Evolutionary conservation across 2,888 invertebrate genomes (phyloP).

Genomic region (Melanotus villosus): DNA sequence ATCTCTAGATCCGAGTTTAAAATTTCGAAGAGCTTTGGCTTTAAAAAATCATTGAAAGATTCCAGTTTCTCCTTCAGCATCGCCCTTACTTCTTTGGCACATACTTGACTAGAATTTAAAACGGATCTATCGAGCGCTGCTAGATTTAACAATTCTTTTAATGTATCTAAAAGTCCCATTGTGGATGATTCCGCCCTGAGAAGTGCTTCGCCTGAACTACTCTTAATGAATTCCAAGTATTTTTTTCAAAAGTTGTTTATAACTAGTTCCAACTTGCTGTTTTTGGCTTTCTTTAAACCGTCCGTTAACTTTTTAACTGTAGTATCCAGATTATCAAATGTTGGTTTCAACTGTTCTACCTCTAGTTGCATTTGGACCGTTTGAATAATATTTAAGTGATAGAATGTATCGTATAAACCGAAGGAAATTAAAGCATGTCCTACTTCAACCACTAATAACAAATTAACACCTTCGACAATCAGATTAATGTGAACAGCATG

Average conservation of each 20-base stretch:
- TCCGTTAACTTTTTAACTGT: conserved; percentile 80
- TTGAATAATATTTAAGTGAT: conserved; percentile 73
- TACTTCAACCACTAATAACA: conserved; percentile 67
- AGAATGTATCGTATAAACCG: conserved; percentile 76
- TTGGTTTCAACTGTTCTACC: conserved; percentile 78
- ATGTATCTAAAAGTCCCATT: conserved; percentile 72
- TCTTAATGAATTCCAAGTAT: conserved; percentile 75
- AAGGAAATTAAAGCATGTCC: conserved; percentile 71
- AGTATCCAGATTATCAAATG: conserved; percentile 82
- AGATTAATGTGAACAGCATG: conserved; percentile 79
- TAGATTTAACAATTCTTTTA: conserved; percentile 72
- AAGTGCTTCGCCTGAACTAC: conserved; percentile 70
- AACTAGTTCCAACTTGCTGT: conserved; percentile 71
- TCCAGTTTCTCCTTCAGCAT: conserved; percentile 73
- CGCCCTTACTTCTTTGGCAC: conserved; percentile 71
- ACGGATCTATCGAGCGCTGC: conserved; percentile 69
- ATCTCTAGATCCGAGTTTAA: conserved; percentile 84
- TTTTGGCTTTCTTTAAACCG: conserved; percentile 78
- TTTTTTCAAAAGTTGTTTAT: conserved; percentile 74
- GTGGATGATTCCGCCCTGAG: conserved; percentile 76
- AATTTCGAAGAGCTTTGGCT: conserved; percentile 87
- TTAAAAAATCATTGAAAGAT: conserved; percentile 84
- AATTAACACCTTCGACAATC: conserved; percentile 73
- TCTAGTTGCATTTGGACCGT: conserved; percentile 82
- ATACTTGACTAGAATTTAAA: conserved; percentile 67